phyloP scores from a whole-genome alignment of 2,113 vertebrate genomes.

The Pterocles burchelli region DNA sequence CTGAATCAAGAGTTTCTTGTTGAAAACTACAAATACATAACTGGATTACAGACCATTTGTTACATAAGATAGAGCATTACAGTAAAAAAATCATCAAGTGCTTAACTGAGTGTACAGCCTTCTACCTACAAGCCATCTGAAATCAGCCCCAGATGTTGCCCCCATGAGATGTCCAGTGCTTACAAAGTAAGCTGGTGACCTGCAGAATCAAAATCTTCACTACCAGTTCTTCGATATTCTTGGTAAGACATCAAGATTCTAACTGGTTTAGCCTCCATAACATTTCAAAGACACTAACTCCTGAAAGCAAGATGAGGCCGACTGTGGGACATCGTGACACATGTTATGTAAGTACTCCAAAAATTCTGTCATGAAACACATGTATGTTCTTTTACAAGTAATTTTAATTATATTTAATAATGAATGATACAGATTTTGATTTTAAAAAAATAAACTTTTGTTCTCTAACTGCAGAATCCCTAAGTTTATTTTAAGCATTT shows the following conservation, averaged over 20 bases:
- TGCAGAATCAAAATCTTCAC: background rate
- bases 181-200: background rate
- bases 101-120: background rate
- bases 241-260: background rate
- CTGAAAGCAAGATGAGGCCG: background rate
- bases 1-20: background rate
- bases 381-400: background rate
- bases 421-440: background rate
- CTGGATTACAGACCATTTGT: background rate
- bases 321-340: background rate
- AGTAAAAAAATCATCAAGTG: background rate
- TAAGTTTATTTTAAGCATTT: background rate
- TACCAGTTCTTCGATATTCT: background rate
- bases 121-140: background rate
- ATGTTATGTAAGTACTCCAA: rapidly evolving
- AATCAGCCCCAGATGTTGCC: background rate
- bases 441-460: background rate
- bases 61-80: background rate
- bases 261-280: background rate
- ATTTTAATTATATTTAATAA: background rate
- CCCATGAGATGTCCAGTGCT: background rate
- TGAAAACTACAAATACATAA: background rate
- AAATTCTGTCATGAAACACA: background rate
- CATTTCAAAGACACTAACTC: background rate
- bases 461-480: background rate